These are phyloP conservation scores for Drosophila kokeensis DNA, from an alignment of 2,888 invertebrate species.

Conservation along the genomic window DNA sequence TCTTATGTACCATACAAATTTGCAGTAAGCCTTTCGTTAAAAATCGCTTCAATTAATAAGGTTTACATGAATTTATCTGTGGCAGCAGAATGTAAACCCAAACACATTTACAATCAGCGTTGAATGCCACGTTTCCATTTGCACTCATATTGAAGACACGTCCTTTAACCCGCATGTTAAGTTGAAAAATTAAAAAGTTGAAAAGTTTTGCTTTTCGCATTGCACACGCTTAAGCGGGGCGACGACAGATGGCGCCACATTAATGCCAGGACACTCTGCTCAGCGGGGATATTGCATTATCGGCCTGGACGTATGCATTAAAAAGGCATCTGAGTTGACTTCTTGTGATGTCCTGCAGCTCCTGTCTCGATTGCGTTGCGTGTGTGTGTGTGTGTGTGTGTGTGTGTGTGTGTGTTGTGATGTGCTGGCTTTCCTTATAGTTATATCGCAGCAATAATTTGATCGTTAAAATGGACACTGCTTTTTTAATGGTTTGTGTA, in stretches of 20 bases:
- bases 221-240: slow-evolving; percentile 43
- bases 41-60: neutral
- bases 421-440: slow-evolving; percentile 41
- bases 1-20: neutral
- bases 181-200: slow-evolving; percentile 18
- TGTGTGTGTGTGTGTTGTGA: neutral
- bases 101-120: slow-evolving; percentile 5
- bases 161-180: slow-evolving; percentile 12
- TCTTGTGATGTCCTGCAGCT: slow-evolving; percentile 15
- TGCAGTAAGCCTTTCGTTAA: neutral
- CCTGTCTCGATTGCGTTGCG: neutral
- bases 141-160: slow-evolving; percentile 19
- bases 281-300: slow-evolving; percentile 41
- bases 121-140: neutral
- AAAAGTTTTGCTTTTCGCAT: slow-evolving; percentile 45
- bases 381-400: neutral
- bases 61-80: neutral
- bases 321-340: slow-evolving; percentile 18
- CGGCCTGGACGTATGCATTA: slow-evolving; percentile 38
- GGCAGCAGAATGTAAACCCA: neutral
- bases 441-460: slow-evolving; percentile 70
- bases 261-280: slow-evolving; percentile 30
- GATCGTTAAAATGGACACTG: slow-evolving; percentile 77
- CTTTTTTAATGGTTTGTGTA: slow-evolving; percentile 57
- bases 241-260: slow-evolving; percentile 75